These are phyloP conservation scores for Lepidothrix coronata DNA, from an alignment of 2,113 vertebrate species.

Conservation along the genomic window DNA sequence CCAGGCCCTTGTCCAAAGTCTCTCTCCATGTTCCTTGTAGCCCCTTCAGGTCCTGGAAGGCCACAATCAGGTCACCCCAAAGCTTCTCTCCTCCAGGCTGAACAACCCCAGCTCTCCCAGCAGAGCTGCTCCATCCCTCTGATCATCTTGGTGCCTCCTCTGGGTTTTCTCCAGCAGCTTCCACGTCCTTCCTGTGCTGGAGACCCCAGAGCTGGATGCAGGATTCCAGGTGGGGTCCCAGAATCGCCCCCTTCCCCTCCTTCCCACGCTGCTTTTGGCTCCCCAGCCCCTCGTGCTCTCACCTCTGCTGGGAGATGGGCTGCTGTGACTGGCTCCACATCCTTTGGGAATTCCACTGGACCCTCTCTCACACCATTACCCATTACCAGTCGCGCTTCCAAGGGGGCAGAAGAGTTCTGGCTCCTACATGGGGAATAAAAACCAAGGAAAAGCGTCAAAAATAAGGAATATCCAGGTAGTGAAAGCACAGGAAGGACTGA, in stretches of 20 bases:
- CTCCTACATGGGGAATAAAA: constrained; percentile 19
- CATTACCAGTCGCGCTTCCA: constrained; percentile 77
- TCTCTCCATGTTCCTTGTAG: background rate
- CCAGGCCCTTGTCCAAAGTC: background rate
- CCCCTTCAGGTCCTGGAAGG: background rate
- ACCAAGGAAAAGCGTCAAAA: background rate
- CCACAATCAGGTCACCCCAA: accelerated
- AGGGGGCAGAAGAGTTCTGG: constrained; percentile 43
- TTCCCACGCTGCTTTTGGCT: accelerated
- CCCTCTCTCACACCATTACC: constrained; percentile 88
- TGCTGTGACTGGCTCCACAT: constrained; percentile 72
- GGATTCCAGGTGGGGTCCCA: background rate
- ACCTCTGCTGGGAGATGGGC: constrained; percentile 61
- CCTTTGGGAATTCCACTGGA: constrained; percentile 73
- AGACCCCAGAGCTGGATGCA: background rate
- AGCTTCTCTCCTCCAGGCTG: background rate
- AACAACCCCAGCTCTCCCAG: background rate
- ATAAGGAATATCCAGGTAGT: accelerated
- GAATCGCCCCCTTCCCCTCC: background rate
- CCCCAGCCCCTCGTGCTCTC: background rate
- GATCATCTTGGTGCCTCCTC: background rate
- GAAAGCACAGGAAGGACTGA: accelerated
- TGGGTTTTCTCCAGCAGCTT: background rate
- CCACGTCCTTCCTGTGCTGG: background rate
- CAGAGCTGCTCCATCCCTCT: background rate